A percentile compares a stretch with the other conserved stretches of the same genome.
phyloP scores from a whole-genome alignment of 1,140 invertebrate genomes.

The Brachionus rotundiformis region DNA sequence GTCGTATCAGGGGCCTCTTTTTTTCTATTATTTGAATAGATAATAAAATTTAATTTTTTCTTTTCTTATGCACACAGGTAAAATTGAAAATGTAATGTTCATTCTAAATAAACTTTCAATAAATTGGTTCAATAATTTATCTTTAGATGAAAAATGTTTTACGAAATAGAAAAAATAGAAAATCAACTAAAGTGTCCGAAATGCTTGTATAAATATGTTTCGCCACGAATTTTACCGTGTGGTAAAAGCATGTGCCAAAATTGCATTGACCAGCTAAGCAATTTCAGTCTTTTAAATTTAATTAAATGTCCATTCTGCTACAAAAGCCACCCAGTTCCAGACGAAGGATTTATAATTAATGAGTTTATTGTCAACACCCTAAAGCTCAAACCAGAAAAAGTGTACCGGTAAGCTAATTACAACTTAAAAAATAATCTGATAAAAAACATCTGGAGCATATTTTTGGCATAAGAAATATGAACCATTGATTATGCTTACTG shows the following conservation, averaged over 20 bases:
- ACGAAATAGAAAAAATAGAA: slow-evolving; percentile 36
- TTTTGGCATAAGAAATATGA: background rate
- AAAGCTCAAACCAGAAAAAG: slow-evolving; percentile 28
- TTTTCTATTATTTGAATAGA: background rate
- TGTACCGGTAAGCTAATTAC: background rate
- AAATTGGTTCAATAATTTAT: slow-evolving; percentile 2
- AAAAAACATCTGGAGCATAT: background rate
- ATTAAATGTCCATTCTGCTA: slow-evolving; percentile 34
- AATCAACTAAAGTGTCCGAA: slow-evolving; percentile 8
- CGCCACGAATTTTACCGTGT: slow-evolving; percentile 19
- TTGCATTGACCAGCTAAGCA: slow-evolving; percentile 22
- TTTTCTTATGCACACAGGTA: background rate
- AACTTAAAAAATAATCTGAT: background rate
- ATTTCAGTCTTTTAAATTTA: slow-evolving; percentile 15
- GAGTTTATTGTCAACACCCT: slow-evolving; percentile 33
- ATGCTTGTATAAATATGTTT: slow-evolving; percentile 5
- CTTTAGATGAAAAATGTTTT: slow-evolving; percentile 34
- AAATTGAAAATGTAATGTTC: background rate
- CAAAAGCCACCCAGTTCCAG: slow-evolving; percentile 2
- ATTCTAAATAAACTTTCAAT: background rate
- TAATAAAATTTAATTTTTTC: background rate
- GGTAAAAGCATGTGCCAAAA: slow-evolving; percentile 28
- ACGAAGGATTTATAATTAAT: slow-evolving; percentile 39
- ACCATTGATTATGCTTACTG: background rate
- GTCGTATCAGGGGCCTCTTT: background rate